Evolutionary conservation across 2,888 invertebrate genomes (phyloP).

Genomic region (Amaurobius ferox): DNA sequence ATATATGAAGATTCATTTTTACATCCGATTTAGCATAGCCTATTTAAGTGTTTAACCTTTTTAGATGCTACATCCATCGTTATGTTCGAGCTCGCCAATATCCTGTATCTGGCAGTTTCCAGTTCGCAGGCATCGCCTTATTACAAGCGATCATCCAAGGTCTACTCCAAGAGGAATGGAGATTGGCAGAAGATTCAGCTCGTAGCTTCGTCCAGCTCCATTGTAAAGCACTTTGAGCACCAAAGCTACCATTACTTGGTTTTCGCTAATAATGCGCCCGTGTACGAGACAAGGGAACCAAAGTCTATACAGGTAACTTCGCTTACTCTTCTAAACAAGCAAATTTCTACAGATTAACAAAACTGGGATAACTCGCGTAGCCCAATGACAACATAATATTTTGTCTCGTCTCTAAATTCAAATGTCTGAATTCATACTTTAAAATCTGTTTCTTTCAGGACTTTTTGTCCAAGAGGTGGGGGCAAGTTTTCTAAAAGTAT

Average conservation of each 20-base stretch:
- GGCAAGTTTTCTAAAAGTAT: too few species aligned
- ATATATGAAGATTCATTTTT: too few species aligned
- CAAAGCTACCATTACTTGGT: constrained; percentile 49
- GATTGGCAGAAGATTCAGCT: constrained; percentile 24
- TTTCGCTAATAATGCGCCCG: constrained; percentile 32
- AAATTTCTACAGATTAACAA: too few species aligned
- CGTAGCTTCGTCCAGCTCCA: constrained; percentile 18
- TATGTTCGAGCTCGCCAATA: constrained; percentile 14
- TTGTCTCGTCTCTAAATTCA: neutral
- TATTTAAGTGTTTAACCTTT: too few species aligned
- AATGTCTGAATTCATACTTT: neutral
- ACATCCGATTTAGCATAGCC: too few species aligned
- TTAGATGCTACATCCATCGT: constrained; percentile 41
- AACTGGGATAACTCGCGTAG: too few species aligned
- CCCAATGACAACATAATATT: too few species aligned
- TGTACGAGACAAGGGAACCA: constrained; percentile 50
- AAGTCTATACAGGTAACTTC: constrained; percentile 42
- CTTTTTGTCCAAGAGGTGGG: too few species aligned
- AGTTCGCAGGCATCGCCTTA: neutral
- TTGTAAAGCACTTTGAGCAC: constrained; percentile 43
- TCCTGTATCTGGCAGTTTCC: constrained; percentile 36
- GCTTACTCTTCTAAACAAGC: too few species aligned
- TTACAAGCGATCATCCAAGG: constrained; percentile 10
- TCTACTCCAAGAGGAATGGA: neutral
- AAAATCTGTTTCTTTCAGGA: too few species aligned